Evolutionary conservation across 2,113 vertebrate species (phyloP), one percentile per base, ranked within the genome.

Genomic region (Apodemus sylvaticus): DNA sequence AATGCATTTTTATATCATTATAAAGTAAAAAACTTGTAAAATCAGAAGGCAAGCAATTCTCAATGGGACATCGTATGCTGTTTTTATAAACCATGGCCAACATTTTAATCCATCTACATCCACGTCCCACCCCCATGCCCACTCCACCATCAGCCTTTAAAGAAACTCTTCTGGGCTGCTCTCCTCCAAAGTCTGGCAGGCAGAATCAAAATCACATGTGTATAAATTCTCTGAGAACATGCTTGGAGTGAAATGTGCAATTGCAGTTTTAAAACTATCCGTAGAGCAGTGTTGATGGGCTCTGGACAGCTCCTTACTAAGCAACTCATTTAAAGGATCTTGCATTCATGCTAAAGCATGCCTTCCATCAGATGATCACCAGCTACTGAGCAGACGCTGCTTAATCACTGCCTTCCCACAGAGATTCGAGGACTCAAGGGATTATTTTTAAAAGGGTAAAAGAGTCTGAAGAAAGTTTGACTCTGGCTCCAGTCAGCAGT

Each of bases 401-500:
- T 94, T 86, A 91, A 77, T 89, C 87, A 86, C 36, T 81, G 13
- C 87, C 93, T 86, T 94, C 87, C 68, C 93, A 86, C n/a, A 89
- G 90, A 95, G 92, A 66, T 0, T 20, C 45, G 89, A 91, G 55
- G 66, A 66, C 51, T 95, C 53, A 31, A 89, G 88, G 58, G 73
- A 89, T 93, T 93, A 93, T 70, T 94, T 97, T 91, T 58, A 20
- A 89, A 95, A 94, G 78, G 53, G 73, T 81, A 93, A 89, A 83
- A 95, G 93, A 93, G 45, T 94, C 83, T 86, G 82, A 64, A 93
- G 87, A 95, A 93, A 89, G n/a, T 83, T 89, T 93, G 87, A 94
- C 92, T 95, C 58, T 89, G 83, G 77, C 13, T 12, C 73, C 78
- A 83, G 64, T 94, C 82, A 94, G 73, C 87, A 93, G 76, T 73